A percentile compares a stretch with the other conserved stretches of the same genome.
phyloP scores from a whole-genome alignment of 2,113 vertebrate genomes.

The Dasyornis broadbenti region DNA sequence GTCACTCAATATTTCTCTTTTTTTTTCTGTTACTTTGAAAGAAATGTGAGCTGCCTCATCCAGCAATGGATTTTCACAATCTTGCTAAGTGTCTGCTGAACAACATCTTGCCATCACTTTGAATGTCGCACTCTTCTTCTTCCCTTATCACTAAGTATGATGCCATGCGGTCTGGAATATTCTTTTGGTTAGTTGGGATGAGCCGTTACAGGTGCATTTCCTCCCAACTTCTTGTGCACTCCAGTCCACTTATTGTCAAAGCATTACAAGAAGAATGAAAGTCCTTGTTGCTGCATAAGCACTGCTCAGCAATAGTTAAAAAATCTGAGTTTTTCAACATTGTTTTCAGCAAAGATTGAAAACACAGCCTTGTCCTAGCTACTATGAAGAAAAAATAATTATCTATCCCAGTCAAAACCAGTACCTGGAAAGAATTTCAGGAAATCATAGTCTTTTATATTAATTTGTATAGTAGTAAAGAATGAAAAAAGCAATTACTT shows the following conservation, averaged over 20 bases:
- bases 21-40: slow-evolving; percentile 1
- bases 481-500: accelerated
- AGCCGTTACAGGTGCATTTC: too few species aligned
- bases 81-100: neutral
- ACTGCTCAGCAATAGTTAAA: neutral
- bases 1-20: neutral
- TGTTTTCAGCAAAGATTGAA: neutral
- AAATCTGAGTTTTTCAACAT: neutral
- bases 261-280: neutral
- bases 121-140: neutral
- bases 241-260: accelerated
- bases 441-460: neutral
- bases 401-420: neutral
- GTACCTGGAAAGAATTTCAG: neutral
- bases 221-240: accelerated
- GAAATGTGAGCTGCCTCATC: neutral
- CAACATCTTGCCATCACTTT: neutral
- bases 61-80: slow-evolving; percentile 5
- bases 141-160: neutral
- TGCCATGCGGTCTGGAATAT: neutral
- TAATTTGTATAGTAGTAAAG: neutral
- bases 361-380: neutral
- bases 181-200: neutral
- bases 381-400: neutral
- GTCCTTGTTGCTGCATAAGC: neutral